Conservation (phyloP, 1,140 invertebrate genomes). For the Eriosoma lanigerum region DNA sequence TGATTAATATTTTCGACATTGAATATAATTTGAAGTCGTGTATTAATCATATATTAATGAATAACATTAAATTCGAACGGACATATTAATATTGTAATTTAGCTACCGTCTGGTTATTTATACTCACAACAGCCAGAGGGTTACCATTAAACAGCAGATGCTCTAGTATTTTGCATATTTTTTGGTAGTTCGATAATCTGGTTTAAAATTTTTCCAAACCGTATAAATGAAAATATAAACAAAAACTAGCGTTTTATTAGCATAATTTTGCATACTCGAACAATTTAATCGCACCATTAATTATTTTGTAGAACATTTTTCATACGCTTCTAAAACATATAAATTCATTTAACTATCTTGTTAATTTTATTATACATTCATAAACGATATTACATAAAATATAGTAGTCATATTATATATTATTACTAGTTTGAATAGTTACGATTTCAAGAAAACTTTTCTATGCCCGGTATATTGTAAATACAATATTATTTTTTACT, state of each 20-base stretch:
- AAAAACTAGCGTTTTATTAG: slow-evolving; percentile 35
- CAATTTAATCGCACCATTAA: slow-evolving; percentile 1
- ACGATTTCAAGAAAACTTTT: too few relatives aligned
- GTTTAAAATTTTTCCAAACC: slow-evolving; percentile 14
- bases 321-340: background rate
- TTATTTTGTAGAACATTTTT: slow-evolving; percentile 13
- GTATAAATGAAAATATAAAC: slow-evolving; percentile 30
- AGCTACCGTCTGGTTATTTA: slow-evolving; percentile 14
- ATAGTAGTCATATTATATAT: too few relatives aligned
- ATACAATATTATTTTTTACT: too few relatives aligned
- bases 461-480: too few relatives aligned
- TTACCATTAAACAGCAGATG: slow-evolving; percentile 34
- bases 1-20: background rate
- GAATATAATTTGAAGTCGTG: slow-evolving; percentile 1
- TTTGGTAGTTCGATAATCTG: slow-evolving; percentile 7
- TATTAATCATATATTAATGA: background rate
- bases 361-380: background rate
- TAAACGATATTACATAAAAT: background rate
- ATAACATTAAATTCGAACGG: slow-evolving; percentile 18
- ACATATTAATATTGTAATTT: background rate
- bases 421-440: too few relatives aligned
- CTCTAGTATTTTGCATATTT: slow-evolving; percentile 31
- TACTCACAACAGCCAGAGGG: background rate
- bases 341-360: background rate
- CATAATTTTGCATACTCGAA: slow-evolving; percentile 35